Conservation (phyloP, 1,140 invertebrate genomes). For the Pseudomyrmex pallidus region DNA sequence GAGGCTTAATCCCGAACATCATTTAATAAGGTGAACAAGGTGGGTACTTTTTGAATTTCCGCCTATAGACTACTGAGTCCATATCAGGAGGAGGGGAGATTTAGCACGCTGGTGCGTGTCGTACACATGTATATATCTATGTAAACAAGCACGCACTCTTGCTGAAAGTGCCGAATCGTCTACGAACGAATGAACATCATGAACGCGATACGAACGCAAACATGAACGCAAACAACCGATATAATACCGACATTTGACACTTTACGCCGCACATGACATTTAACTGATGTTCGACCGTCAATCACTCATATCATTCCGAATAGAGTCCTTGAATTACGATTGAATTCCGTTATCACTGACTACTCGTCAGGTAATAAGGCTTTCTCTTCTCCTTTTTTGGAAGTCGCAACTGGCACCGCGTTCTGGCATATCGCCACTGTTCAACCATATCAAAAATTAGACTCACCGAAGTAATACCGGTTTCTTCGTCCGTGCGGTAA, state of each 20-base stretch:
- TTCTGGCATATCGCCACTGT: not conserved
- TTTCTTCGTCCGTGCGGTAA: not conserved
- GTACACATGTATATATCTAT: not conserved
- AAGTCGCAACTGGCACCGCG: too few relatives aligned
- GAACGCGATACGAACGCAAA: too few relatives aligned
- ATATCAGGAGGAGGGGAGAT: not conserved
- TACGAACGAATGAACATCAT: not conserved
- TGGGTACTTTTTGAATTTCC: constrained; percentile 33
- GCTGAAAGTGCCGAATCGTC: not conserved
- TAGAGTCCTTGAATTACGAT: too few relatives aligned
- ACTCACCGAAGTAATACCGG: not conserved
- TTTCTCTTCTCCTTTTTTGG: not conserved
- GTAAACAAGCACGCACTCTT: too few relatives aligned
- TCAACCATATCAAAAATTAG: not conserved
- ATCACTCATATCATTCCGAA: not conserved
- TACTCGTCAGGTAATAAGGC: not conserved
- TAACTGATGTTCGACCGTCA: not conserved
- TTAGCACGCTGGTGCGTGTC: too few relatives aligned
- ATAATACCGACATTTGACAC: not conserved
- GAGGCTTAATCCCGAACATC: constrained; percentile 19
- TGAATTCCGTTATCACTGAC: not conserved
- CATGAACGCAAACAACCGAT: too few relatives aligned
- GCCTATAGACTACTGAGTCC: not conserved
- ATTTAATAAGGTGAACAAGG: constrained; percentile 14
- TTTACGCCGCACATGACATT: not conserved